Evolutionary conservation across 2,113 vertebrate genomes (phyloP), one percentile per base, ranked within the genome.

Genomic region (Triplophysa rosa): DNA sequence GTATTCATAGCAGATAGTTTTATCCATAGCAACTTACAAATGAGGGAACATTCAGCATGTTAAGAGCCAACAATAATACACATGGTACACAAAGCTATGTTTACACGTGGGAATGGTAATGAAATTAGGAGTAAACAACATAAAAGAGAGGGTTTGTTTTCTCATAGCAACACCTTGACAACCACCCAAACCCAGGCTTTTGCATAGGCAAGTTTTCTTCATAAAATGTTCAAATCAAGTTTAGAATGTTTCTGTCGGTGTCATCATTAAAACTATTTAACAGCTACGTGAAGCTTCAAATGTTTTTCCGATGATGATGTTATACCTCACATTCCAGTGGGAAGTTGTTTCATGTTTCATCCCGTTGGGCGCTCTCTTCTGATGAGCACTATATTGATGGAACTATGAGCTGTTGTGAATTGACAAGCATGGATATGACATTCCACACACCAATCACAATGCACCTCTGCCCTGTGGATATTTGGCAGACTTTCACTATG

Each of bases 281-380:
- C 52, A 21, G 33, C 11, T 58, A 12, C 14, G 12, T 42, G 52
- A 40, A 12, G 54, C 29, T 40, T 61, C 19, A 19, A 24, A 73
- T 62, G n/a, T 24, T 19, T 8, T 24, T 61, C 37, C 61, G 0
- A 45, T 2, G 9, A 45, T 47, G 8, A 62, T 47, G 23, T 45
- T 74, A 33, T 70, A 33, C 17, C 40, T 7, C 26, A 62, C 72
- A 74, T 74, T 74, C 58, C 72, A 63, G 23, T 62, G 40, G n/a
- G 37, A 17, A 23, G 9, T 37, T 62, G 23, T 62, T 62, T 74
- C 56, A 8, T 47, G 58, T 74, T 74, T 74, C 42, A 74, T 74
- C 71, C 33, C 63, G 58, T 63, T 47, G 4, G 24, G 16, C 40
- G 8, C 13, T 62, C 16, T 74, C 23, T 70, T 47, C 14, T 63